Evolutionary conservation across 2,888 invertebrate genomes (phyloP), one percentile per base, ranked within the genome.

Genomic region (Himalopsyche japonica): DNA sequence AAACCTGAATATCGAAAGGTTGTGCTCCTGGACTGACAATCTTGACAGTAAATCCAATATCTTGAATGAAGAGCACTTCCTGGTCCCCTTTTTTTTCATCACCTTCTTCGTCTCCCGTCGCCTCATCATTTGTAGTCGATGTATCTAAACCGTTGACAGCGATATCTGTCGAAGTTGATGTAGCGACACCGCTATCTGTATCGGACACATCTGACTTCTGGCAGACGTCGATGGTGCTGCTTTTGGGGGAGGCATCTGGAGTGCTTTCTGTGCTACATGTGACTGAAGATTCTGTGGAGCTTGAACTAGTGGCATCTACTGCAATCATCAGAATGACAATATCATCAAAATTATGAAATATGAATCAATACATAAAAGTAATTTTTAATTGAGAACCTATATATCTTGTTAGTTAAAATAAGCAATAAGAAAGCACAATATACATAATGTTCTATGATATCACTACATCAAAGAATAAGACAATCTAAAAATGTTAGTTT

Each of bases 11-110:
- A 88, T 98, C 98, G 89, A 99, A 96, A 0, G 97, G 94, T 88
- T 98, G 98, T 12, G 97, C 94, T 1, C 97, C 97, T 12, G 98
- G 98, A 88, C 97, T 96, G 84, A 96, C 94, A 88, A 99, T 97
- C 91, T 98, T 97, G n/a, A 99, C 97, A 82, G 96, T 97, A 89
- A 98, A 97, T 79, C 98, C 97, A 92, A 96, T 93, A 89, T 98
- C 98, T 89, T 98, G 98, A 88, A 98, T 95, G 88, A 97, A 96
- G 86, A 97, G 96, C 82, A 97, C 95, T 91, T 96, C 96, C 85
- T 96, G 95, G 87, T 95, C 95, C 86, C 93, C 93, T 88, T 94
- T 94, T 87, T 92, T 92, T 49, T 94, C 93, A 86, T 94, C 94
- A 5, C 90, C 92, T 87, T 93, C 92, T 76, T 92, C 92, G 88